These are phyloP conservation scores for Danaus plexippus DNA, from an alignment of 1,140 invertebrate genomes.

Conservation along the genomic window DNA sequence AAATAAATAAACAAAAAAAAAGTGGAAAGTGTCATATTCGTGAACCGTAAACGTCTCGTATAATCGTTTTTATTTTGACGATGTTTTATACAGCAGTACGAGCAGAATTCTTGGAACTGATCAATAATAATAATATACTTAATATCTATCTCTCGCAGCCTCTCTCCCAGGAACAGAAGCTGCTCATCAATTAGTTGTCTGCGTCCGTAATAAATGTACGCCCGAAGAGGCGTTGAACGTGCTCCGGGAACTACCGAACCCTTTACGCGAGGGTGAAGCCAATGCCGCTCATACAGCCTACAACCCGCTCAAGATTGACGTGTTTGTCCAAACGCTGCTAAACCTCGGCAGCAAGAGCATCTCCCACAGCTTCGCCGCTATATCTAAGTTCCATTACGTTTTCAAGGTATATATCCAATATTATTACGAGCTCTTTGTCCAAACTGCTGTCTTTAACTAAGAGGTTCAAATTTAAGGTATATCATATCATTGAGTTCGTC, in stretches of 20 bases:
- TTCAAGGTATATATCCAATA: constrained; percentile 79
- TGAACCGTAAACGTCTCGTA: no score
- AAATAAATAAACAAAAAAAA: no score
- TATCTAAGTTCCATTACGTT: constrained; percentile 96
- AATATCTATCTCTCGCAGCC: constrained; percentile 63
- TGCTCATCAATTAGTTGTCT: constrained; percentile 87
- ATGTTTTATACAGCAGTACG: no score
- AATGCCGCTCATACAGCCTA: constrained; percentile 73
- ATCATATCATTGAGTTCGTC: no score
- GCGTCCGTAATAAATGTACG: constrained; percentile 90
- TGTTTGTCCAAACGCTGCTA: constrained; percentile 95
- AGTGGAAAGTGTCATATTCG: no score
- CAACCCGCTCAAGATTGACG: constrained; percentile 95
- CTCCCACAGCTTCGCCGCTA: constrained; percentile 97
- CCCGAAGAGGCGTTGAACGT: constrained; percentile 93
- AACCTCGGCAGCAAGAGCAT: constrained; percentile 97
- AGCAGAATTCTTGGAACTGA: no score
- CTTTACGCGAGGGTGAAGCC: constrained; percentile 76
- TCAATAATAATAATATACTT: no score
- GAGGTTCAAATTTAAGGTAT: no score
- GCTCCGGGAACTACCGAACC: constrained; percentile 88
- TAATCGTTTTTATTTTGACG: no score
- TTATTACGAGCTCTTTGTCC: not conserved
- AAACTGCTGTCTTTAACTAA: no score
- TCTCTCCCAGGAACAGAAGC: constrained; percentile 85